A percentile compares a stretch with the other conserved stretches of the same genome.
Evolutionary conservation across 1,140 invertebrate genomes (phyloP).

Genomic region (Brachionus rotundiformis): DNA sequence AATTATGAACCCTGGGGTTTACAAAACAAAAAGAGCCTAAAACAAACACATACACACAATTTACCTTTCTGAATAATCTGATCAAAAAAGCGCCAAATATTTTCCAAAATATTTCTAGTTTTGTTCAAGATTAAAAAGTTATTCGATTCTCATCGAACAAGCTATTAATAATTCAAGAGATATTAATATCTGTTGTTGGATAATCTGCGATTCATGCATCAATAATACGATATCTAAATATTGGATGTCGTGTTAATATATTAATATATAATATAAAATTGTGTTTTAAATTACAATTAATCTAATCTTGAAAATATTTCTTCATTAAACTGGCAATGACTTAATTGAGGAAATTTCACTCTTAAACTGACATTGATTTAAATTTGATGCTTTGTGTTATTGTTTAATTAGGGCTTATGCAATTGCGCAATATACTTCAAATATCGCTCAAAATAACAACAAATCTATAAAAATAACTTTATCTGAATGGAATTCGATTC

Average conservation of each 20-base stretch:
- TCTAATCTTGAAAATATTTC: constrained; percentile 34
- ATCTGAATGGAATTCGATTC: neutral
- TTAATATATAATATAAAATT: constrained; percentile 15
- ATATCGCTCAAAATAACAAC: neutral
- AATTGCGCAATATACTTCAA: neutral
- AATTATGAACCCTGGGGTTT: too few species aligned
- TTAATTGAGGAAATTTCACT: constrained; percentile 18
- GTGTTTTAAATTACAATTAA: constrained; percentile 14
- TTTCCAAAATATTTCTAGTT: neutral
- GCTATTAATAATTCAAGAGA: constrained; percentile 11
- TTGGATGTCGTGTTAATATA: neutral
- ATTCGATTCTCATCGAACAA: neutral
- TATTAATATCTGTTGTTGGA: neutral
- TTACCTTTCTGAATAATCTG: too few species aligned
- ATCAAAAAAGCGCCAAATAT: neutral
- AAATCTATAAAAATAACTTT: neutral
- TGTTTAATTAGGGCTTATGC: neutral
- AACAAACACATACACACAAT: too few species aligned
- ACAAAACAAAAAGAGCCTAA: too few species aligned
- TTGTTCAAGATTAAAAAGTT: neutral
- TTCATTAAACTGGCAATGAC: neutral
- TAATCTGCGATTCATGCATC: constrained; percentile 15
- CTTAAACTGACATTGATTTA: constrained; percentile 26
- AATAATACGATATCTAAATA: neutral
- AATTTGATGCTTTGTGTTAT: neutral